Evolutionary conservation across 2,888 invertebrate species (phyloP).

Genomic region (Caenorhabditis panamensis): DNA sequence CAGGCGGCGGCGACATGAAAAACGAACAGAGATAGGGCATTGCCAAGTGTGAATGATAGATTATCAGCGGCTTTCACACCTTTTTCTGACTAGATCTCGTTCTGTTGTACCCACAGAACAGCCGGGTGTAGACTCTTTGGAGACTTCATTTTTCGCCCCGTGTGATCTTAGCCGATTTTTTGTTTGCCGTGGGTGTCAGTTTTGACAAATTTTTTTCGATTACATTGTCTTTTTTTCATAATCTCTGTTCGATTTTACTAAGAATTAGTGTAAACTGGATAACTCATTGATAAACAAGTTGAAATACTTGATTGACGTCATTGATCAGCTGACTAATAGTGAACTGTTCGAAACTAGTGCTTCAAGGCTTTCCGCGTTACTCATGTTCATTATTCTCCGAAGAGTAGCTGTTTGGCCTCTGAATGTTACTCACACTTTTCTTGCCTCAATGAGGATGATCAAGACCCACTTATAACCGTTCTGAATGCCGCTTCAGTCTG

Average conservation of each 20-base stretch:
- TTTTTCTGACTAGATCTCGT: constrained; percentile 50
- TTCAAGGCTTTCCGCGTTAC: constrained; percentile 24
- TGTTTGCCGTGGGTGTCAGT: constrained; percentile 3
- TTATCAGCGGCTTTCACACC: constrained; percentile 55
- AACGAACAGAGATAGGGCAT: constrained; percentile 33
- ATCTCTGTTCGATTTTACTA: background rate
- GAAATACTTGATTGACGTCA: constrained; percentile 25
- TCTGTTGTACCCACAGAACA: constrained; percentile 58
- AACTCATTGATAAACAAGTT: too few species aligned
- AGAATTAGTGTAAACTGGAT: too few species aligned
- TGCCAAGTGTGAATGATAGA: constrained; percentile 45
- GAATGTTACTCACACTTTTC: constrained; percentile 35
- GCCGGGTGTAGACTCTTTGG: constrained; percentile 38
- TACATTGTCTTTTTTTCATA: background rate
- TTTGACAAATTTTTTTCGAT: background rate
- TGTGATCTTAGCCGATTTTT: constrained; percentile 51
- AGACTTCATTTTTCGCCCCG: constrained; percentile 46
- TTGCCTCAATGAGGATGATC: constrained; percentile 25
- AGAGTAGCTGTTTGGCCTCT: constrained; percentile 20
- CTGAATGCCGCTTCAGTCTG: constrained; percentile 37
- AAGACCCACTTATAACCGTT: constrained; percentile 57
- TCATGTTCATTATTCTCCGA: constrained; percentile 34
- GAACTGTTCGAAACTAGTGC: constrained; percentile 33
- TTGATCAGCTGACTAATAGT: constrained; percentile 36
- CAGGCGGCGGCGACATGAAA: constrained; percentile 34